Evolutionary conservation across 2,113 vertebrate species (phyloP), one percentile per base, ranked within the genome.

Genomic region (Procapra przewalskii): DNA sequence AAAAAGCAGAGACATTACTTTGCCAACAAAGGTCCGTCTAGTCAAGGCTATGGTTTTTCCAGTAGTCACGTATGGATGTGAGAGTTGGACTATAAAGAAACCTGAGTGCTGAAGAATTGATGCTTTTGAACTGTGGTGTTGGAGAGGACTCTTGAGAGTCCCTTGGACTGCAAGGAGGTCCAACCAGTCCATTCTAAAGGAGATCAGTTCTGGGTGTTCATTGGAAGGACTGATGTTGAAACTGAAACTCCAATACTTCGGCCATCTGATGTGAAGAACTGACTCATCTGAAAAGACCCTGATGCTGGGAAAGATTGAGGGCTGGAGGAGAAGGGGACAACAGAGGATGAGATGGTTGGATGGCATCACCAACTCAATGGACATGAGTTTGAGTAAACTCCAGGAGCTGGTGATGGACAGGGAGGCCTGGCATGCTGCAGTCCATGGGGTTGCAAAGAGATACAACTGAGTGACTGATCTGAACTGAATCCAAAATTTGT

Each of bases 341-440:
- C 19, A 36, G 64, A 36, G 19, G 64, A 71, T 23, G n/a, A 36
- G n/a, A 36, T 71, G 19, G 64, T 6, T 71, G n/a, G 67, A 71
- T 23, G 67, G 10, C 10, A 71, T 71, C 19, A 71, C n/a, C 0
- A 0, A 23, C 9, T 71, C 67, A 40, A 23, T 71, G 67, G 67
- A 71, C 67, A 71, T 71, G 67, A 40, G 5, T 71, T 71, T 71
- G n/a, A 40, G 19, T 71, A 23, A 23, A 23, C n/a, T 71, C 67
- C 1, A 0, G 64, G 64, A 36, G 64, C 19, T 71, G n/a, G 67
- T 71, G n/a, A 71, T 71, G 67, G 19, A 71, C n/a, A 40, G 19
- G 67, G 67, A 23, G n/a, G 10, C 67, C n/a, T 36, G n/a, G 19
- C 0, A 0, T 71, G 19, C 67, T 71, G 1, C n/a, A 71, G n/a